Percentiles rank a stretch among this genome's conserved stretches.
Conservation (phyloP, 1,140 invertebrate species). For the Cheumatopsyche charites region DNA sequence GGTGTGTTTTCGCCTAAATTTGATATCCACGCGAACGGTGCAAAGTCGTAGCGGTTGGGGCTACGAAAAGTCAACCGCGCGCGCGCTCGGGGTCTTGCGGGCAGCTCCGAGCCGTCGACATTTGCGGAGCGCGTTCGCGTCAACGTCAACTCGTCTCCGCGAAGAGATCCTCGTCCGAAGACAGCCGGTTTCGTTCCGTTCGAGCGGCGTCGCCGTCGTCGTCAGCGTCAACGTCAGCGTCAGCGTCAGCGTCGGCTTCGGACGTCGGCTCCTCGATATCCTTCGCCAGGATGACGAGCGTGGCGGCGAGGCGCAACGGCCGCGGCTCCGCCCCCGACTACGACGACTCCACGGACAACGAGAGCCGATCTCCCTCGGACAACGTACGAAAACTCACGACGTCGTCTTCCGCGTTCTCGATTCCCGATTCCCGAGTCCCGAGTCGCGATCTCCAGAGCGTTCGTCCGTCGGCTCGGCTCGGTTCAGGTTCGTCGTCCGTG, state of each 20-base stretch:
- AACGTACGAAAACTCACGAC: no score
- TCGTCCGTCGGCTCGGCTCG: no score
- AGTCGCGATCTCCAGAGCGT: no score
- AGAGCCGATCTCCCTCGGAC: constrained; percentile 55
- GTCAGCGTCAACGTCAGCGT: background rate
- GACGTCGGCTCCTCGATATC: no score
- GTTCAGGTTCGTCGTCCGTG: no score
- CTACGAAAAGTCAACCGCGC: no score
- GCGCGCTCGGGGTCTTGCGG: background rate
- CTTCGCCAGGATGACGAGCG: constrained; percentile 40
- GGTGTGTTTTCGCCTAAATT: no score
- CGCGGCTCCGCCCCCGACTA: constrained; percentile 59
- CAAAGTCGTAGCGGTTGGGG: no score
- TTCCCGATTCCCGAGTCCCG: no score
- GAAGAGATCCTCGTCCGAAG: background rate
- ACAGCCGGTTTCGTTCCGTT: background rate
- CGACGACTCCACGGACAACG: constrained; percentile 60
- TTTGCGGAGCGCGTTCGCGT: background rate
- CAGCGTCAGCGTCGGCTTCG: background rate
- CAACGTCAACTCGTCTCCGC: background rate
- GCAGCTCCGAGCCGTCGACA: background rate
- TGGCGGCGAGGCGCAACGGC: constrained; percentile 55
- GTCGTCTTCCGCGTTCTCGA: no score
- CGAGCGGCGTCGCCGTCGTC: background rate
- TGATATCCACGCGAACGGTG: no score